Conservation (phyloP, 2,888 invertebrate species). For the Eristalis arbustorum region DNA sequence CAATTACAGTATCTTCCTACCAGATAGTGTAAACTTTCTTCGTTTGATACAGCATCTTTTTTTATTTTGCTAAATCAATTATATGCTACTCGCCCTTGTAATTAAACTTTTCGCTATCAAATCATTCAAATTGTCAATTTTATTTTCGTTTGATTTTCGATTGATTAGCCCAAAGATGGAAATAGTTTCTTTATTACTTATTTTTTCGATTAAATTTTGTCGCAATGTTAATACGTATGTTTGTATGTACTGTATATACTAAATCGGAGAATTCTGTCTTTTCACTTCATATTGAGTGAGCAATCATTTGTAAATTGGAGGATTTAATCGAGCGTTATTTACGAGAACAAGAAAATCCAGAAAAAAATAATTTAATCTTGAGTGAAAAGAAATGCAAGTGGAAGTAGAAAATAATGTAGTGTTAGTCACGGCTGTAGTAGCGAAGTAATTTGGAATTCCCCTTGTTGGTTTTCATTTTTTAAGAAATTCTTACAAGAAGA, state of each 20-base stretch:
- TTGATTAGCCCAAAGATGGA: constrained; percentile 30
- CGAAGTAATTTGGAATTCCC: constrained; percentile 9
- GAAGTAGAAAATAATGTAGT: neutral
- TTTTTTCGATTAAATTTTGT: neutral
- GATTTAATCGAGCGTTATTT: constrained; percentile 4
- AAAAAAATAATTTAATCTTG: neutral
- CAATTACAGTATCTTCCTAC: no score
- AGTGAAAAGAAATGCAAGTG: neutral
- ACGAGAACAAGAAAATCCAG: neutral
- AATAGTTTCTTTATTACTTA: no score
- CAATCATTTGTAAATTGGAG: constrained; percentile 24
- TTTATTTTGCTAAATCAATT: neutral
- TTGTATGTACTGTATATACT: neutral
- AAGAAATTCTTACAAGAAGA: constrained; percentile 4
- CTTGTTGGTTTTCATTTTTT: neutral
- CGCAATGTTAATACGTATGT: neutral
- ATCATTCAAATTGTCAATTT: constrained; percentile 1
- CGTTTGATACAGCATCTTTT: neutral
- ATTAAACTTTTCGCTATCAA: constrained; percentile 17
- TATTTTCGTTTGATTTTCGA: constrained; percentile 14
- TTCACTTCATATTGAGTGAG: neutral
- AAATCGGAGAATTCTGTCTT: neutral
- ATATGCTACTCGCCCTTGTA: constrained; percentile 12
- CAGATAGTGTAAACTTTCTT: neutral
- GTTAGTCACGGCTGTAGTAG: neutral